Percentiles rank a stretch among this genome's conserved stretches.
Evolutionary conservation across 2,888 invertebrate genomes (phyloP).

Genomic region (Onthophagus sagittarius): DNA sequence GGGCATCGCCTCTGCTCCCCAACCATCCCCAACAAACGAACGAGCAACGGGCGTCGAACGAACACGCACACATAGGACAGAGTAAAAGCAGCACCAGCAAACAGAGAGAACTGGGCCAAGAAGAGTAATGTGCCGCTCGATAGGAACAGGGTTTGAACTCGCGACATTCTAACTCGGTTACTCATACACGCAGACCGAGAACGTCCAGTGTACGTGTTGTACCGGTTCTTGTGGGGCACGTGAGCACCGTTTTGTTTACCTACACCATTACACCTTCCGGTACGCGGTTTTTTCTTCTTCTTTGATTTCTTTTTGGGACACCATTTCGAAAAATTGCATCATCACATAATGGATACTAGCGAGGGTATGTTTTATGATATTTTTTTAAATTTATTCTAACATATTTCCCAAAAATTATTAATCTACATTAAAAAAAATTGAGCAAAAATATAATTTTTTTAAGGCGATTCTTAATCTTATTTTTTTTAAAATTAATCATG

Average conservation of each 20-base stretch:
- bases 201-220: constrained; percentile 20
- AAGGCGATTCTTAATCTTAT: too few species aligned
- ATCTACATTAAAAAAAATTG: background rate
- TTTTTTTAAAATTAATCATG: too few species aligned
- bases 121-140: constrained; percentile 20
- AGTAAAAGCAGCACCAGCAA: background rate
- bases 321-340: background rate
- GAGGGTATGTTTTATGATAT: constrained; percentile 17
- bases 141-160: constrained; percentile 11
- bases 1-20: background rate
- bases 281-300: constrained; percentile 4
- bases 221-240: constrained; percentile 21
- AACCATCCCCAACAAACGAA: background rate
- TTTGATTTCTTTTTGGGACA: background rate
- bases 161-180: constrained; percentile 25
- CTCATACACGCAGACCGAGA: constrained; percentile 23
- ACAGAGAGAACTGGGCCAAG: constrained; percentile 18
- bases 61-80: background rate
- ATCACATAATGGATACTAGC: constrained; percentile 18
- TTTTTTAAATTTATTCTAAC: background rate
- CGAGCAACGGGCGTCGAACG: too few species aligned
- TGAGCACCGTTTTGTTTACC: constrained; percentile 9
- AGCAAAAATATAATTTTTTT: background rate
- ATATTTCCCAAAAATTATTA: too few species aligned
- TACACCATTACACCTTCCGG: background rate